Evolutionary conservation across 2,888 invertebrate genomes (phyloP), one percentile per base, ranked within the genome.

Genomic region (Standfussiana lucernea): DNA sequence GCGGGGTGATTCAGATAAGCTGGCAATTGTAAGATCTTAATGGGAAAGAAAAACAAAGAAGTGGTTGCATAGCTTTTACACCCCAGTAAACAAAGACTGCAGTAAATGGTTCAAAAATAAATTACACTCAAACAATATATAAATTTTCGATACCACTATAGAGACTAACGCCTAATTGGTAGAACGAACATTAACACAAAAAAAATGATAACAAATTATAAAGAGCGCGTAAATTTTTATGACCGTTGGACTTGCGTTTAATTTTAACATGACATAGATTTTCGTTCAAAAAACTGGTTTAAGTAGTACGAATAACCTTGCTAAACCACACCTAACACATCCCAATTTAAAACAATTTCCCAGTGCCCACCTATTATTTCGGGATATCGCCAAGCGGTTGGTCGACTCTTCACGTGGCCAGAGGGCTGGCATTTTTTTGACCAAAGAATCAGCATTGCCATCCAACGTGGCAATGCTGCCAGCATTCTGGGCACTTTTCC

Each of bases 1-100:
- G 62, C 50, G 50, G 40, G 61, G 35, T 61, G 71, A 28, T 40
- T 21, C 40, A 72, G 69, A 84, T 76, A 81, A 83, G 62, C 68
- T 35, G 35, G 76, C n/a, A 56, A 61, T 40, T 74, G 77, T 81
- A 59, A 70, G 28, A 68, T 65, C 42, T 70, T 45, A 80, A 71
- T 84, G 70, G 69, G 10, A 28, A 65, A 13, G 28, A 24, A 66
- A 56, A 74, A 81, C 59, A 71, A 67, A 35, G 40, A 35, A 47
- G 61, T 70, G 64, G 40, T 13, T 24, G 40, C n/a, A 72, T 53
- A 15, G 45, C 28, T 47, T 64, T 47, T 8, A 18, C 53, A 42
- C 7, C 7, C 5, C 50, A 40, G 47, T 37, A 47, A 50, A 75
- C n/a, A 75, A 75, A 75, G 15, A 35, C 18, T 40, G 5, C 64